Evolutionary conservation across 2,888 invertebrate species (phyloP), one percentile per base, ranked within the genome.

Genomic region (Scrobipalpa costella): DNA sequence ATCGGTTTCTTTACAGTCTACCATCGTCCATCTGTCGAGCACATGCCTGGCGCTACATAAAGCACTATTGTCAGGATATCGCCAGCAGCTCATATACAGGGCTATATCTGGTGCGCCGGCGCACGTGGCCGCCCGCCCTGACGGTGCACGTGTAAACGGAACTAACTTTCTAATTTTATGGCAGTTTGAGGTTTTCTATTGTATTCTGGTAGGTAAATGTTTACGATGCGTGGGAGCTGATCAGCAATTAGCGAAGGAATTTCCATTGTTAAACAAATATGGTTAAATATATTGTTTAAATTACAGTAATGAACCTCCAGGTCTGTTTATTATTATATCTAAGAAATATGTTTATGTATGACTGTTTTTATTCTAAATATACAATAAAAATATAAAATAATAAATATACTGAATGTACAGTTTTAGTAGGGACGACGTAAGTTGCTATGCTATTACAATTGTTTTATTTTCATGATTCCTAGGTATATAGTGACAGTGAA

Each of bases 151-250:
- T 47, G 27, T 49, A 49, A 60, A 44, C 60, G 47, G 47, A 40
- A 59, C 33, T 34, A 52, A 61, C 36, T 61, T 61, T 38, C 61
- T 50, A 61, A 52, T 50, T 61, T 61, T 61, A 61, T 52, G 61
- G 50, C 52, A 15, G 55, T 33, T 55, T 27, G 55, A 27, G 55
- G 55, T 55, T 55, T 55, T 33, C 47, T 57, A 38, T 57, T 57
- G 57, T 38, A 59, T 11, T 40, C 44, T 44, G n/a, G 36, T 27
- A 38, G 9, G 59, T 59, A 47, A 60, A 60, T 60, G 49, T 60
- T 60, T 60, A 60, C 21, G 60, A 38, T 17, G 34, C 50, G 50
- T 50, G 50, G 17, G 19, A 50, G 19, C 44, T 17, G 9, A 17
- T 13, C 27, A 21, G 19, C 21, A 19, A 50, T 50, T 50, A 50